These are phyloP conservation scores for Trisateles emortualis DNA, from an alignment of 2,888 invertebrate species.

Conservation along the genomic window DNA sequence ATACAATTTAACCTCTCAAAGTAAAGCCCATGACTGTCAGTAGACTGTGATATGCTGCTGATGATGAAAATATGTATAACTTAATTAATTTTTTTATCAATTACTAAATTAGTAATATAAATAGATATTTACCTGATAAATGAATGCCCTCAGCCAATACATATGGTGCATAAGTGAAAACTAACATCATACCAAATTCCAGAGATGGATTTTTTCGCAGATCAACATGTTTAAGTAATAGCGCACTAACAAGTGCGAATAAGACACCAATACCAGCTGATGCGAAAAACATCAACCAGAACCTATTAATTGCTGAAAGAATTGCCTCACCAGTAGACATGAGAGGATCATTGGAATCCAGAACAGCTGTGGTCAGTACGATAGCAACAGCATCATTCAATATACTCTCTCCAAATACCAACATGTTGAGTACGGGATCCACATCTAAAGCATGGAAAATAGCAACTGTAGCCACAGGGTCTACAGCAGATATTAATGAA, in stretches of 20 bases:
- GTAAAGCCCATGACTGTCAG: no score
- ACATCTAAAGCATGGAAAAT: slow-evolving; percentile 99
- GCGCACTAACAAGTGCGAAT: slow-evolving; percentile 97
- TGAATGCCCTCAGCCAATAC: slow-evolving; percentile 98
- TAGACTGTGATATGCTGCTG: no score
- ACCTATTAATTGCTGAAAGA: slow-evolving; percentile 94
- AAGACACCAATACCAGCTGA: slow-evolving; percentile 98
- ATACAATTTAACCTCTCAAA: no score
- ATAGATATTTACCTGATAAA: slow-evolving; percentile 90
- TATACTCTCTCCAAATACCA: slow-evolving; percentile 98
- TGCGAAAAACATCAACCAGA: slow-evolving; percentile 99
- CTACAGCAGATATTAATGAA: slow-evolving; percentile 98
- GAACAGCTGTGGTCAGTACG: slow-evolving; percentile 96
- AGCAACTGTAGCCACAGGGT: slow-evolving; percentile 99
- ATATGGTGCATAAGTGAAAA: slow-evolving; percentile 99
- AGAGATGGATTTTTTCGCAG: slow-evolving; percentile 98
- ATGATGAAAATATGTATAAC: no score
- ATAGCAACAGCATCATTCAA: slow-evolving; percentile 99
- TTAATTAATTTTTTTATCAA: no score
- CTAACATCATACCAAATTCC: slow-evolving; percentile 99
- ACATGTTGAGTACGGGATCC: slow-evolving; percentile 99
- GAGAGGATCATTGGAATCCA: slow-evolving; percentile 88
- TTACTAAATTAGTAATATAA: slow-evolving; percentile 7
- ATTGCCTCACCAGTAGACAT: slow-evolving; percentile 94
- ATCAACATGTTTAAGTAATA: slow-evolving; percentile 97